Evolutionary conservation across 2,888 invertebrate species (phyloP), one percentile per base, ranked within the genome.

Genomic region (Noctuana brunneofusca): DNA sequence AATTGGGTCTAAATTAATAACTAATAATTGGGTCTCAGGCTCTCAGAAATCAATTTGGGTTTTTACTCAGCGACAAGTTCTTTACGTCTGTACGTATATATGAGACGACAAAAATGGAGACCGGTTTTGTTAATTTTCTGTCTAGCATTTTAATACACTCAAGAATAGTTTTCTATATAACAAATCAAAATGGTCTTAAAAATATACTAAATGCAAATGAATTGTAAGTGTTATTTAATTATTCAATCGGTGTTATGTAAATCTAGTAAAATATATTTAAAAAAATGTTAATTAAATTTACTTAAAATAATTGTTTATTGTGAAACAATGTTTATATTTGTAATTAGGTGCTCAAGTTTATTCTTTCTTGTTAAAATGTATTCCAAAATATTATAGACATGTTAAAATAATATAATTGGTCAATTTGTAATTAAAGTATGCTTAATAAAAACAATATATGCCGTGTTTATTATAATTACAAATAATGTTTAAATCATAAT

Each of bases 291-390:
- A 16, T 16, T 16, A 41, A 41, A 41, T 41, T 41, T 41, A 41
- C 38, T 3, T 14, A 12, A 41, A 41, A 41, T 16, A 41, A 16
- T 8, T 8, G 32, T 32, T 32, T 12, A 35, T 12, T 35, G 2
- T 38, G 14, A 14, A 38, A 38, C 38, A 41, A 41, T 41, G 41
- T 41, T 41, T 41, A 41, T 1, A 41, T 41, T 41, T 16, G 16
- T 41, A 41, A 16, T 41, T 41, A 41, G 41, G 16, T 41, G 41
- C 41, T 41, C 41, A 41, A 41, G 41, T 16, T 41, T 16, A 16
- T 41, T 16, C 41, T 41, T 16, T 16, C 16, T 41, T 41, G 41
- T 41, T 41, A 16, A 41, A 41, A 41, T 41, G 9, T 41, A 41
- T 41, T 16, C 8, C 41, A 41, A 16, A 0, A 38, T 38, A 14